phyloP scores from a whole-genome alignment of 2,113 vertebrate species.

The Microcebus ravelobensis region DNA sequence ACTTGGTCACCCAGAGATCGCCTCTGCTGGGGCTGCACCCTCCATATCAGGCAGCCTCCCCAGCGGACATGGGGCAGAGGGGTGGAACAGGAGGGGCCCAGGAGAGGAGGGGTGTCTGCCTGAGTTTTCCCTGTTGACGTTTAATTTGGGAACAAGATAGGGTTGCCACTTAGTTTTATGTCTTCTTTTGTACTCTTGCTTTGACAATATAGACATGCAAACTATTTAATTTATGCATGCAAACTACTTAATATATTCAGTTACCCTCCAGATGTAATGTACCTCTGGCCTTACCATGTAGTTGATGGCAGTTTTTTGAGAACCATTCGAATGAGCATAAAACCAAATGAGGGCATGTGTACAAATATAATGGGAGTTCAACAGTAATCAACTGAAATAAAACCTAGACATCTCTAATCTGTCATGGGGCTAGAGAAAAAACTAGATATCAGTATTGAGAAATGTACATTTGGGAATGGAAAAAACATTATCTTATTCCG shows the following conservation, averaged over 20 bases:
- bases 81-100: slow-evolving; percentile 27
- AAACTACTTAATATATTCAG: slow-evolving; percentile 32
- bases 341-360: not conserved
- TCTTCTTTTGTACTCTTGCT: not conserved
- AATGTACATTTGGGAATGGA: not conserved
- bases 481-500: not conserved
- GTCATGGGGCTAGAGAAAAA: not conserved
- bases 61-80: not conserved
- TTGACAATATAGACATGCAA: not conserved
- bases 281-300: not conserved
- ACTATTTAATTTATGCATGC: not conserved
- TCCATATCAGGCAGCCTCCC: too few relatives aligned
- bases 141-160: too few relatives aligned
- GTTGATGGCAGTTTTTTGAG: not conserved
- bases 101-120: slow-evolving; percentile 42
- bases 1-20: slow-evolving; percentile 52
- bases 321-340: slow-evolving; percentile 19
- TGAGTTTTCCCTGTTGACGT: not conserved
- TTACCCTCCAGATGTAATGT: not conserved
- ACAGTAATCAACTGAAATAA: slow-evolving; percentile 27
- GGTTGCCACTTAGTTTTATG: not conserved
- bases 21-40: not conserved
- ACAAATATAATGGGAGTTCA: slow-evolving; percentile 30
- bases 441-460: not conserved
- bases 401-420: not conserved